A percentile compares a stretch with the other conserved stretches of the same genome.
Evolutionary conservation across 2,113 vertebrate species (phyloP).

Genomic region (Ariopsis seemanni): DNA sequence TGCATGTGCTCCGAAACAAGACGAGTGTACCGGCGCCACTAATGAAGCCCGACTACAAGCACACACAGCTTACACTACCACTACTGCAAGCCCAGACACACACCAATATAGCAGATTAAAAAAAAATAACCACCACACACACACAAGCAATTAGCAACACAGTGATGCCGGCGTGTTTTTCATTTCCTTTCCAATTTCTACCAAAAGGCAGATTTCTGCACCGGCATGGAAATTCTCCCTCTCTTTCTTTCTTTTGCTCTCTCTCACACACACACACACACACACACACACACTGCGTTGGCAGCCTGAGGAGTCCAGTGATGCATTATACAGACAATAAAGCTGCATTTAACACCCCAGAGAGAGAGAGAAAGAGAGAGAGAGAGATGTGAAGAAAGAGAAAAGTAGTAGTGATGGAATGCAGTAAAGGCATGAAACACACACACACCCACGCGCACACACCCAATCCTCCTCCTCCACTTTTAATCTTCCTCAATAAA

Average conservation of each 20-base stretch:
- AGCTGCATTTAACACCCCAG: conserved; percentile 54
- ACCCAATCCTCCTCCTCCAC: conserved; percentile 36
- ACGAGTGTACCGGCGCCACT: conserved; percentile 64
- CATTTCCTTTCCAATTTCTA: conserved; percentile 43
- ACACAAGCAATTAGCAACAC: conserved; percentile 36
- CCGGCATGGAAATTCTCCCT: conserved; percentile 30
- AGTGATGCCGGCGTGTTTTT: conserved; percentile 28
- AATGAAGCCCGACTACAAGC: conserved; percentile 66
- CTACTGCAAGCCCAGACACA: conserved; percentile 22
- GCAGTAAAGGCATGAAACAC: conserved; percentile 11
- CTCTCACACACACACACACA: conserved; percentile 23
- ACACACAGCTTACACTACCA: conserved; percentile 18
- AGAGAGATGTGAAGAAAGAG: neutral
- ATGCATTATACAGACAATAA: conserved; percentile 62
- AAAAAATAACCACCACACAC: neutral
- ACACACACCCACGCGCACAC: neutral
- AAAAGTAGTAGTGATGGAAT: conserved; percentile 22
- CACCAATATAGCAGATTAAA: conserved; percentile 34
- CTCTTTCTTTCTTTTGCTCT: neutral
- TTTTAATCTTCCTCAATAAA: conserved; percentile 49
- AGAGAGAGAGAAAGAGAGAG: conserved; percentile 5
- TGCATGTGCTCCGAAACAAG: conserved; percentile 69
- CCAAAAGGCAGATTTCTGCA: conserved; percentile 33
- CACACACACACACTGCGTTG: conserved; percentile 12
- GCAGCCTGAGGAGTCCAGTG: conserved; percentile 45